Base-by-base conservation (phyloP, 2,797 vertebrate genomes). In the Tapera naevia region DNA sequence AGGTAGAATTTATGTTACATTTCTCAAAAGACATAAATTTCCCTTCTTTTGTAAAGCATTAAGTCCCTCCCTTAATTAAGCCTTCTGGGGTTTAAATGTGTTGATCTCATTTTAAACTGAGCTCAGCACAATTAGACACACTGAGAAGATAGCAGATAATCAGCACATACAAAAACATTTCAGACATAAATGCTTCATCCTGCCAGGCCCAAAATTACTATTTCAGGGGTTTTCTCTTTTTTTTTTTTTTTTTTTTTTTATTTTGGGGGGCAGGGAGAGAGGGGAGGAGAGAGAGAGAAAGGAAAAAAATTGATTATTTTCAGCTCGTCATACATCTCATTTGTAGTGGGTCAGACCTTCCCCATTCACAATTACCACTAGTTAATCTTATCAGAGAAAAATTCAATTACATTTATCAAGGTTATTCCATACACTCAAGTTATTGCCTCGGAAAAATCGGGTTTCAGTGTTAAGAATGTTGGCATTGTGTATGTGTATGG, bases 341-440 rank as follows among this genome's bases (percentile, higher is more conserved):
- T 98, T 98, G 98, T 98, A 97, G 88, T 86, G 96, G 97, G 97
- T 98, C 97, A 98, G 97, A 97, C 97, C 98, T 97, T 98, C 97
- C 97, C 97, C 97, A 97, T 98, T 98, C 97, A 98, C 98, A 99
- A 99, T 99, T 98, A 99, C 98, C 97, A 97, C 98, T 98, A 98
- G 98, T 98, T 99, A 98, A 99, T 99, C 99, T 99, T 99, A 99
- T 99, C 98, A 98, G 97, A 98, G 98, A 96, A 97, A 98, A 99
- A 99, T 99, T 99, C 98, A 99, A 99, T 99, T 99, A 98, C 98
- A 98, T 99, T 99, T 99, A 99, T 99, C 98, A 98, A 98, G 99
- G 98, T 99, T 98, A 98, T 98, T 99, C 98, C 97, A 98, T 97
- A 97, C 98, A 97, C 97, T 97, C 97, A 96, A 98, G 97, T 98